These are phyloP conservation scores for Aphelinus atriplicis DNA, from an alignment of 1,140 invertebrate species.

Conservation along the genomic window DNA sequence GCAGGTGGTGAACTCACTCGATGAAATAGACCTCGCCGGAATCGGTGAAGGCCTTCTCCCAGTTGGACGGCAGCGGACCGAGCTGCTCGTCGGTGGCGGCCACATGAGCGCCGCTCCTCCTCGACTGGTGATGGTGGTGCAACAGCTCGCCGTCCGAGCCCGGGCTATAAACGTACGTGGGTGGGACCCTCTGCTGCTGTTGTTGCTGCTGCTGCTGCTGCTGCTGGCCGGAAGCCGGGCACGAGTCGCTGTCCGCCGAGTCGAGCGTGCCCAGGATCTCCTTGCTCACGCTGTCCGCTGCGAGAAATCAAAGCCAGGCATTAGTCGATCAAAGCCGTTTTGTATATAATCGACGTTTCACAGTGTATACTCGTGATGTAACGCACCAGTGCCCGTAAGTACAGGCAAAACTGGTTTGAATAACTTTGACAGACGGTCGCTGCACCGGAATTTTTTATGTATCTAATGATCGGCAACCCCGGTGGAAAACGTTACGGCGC, in stretches of 20 bases:
- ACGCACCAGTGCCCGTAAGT: too few relatives aligned
- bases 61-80: slow-evolving; percentile 92
- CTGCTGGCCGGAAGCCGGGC: not conserved
- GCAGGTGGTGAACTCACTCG: slow-evolving; percentile 77
- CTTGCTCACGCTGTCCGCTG: slow-evolving; percentile 51
- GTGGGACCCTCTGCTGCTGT: slow-evolving; percentile 55
- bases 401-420: too few relatives aligned
- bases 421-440: too few relatives aligned
- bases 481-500: too few relatives aligned
- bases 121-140: slow-evolving; percentile 1
- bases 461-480: too few relatives aligned
- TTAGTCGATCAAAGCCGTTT: too few relatives aligned
- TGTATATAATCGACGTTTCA: too few relatives aligned
- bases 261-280: slow-evolving; percentile 48
- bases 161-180: slow-evolving; percentile 60
- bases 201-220: slow-evolving; percentile 26
- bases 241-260: not conserved
- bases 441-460: too few relatives aligned
- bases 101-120: not conserved
- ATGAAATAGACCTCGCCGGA: slow-evolving; percentile 98
- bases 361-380: too few relatives aligned
- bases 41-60: slow-evolving; percentile 97
- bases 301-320: too few relatives aligned
- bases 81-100: slow-evolving; percentile 71
- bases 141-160: not conserved